Base-by-base conservation (phyloP, 2,113 vertebrate species). In the Vicugna pacos region DNA sequence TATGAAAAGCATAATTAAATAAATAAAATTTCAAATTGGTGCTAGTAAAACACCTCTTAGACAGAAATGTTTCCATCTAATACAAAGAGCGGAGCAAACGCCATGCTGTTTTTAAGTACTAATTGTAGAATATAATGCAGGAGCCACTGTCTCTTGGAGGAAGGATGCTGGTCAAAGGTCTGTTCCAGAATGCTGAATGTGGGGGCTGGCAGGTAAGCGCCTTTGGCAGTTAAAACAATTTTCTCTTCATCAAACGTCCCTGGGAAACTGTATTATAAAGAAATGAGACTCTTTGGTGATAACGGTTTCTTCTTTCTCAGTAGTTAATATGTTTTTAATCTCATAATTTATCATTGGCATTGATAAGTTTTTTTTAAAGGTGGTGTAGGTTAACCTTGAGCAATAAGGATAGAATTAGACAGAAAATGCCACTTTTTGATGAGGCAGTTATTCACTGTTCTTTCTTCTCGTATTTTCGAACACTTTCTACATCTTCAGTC, bases 241-340 rank as follows among this genome's bases (percentile, higher is more conserved):
- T 95, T 42, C 26, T 86, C 80, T 72, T 64, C 28, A 77, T 54
- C 52, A 76, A 46, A 73, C 17, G 19, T 64, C 89, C 4, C n/a
- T 67, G 35, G 12, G 35, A 76, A 87, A 32, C 30, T 75, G 22
- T 50, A 65, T 65, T 65, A 62, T 13, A 81, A 93, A 73, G 76
- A 79, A 65, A 67, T 46, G 56, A 91, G n/a, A 58, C 12, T 1
- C n/a, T 91, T 13, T 35, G 76, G 64, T 79, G 54, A 28, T 30
- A 82, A 93, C 20, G 14, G 6, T 56, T n/a, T 91, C 28, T 88
- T 96, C 8, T 91, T 73, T 91, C 54, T 48, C 2, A 32, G 5
- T 32, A 83, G 65, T 93, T 92, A 77, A 85, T 52, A 32, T 65
- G 72, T 50, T 95, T 91, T 91, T 56, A 93, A 92, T 75, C 14